Conservation (phyloP, 2,888 invertebrate species). For the Nyleta sp. region DNA sequence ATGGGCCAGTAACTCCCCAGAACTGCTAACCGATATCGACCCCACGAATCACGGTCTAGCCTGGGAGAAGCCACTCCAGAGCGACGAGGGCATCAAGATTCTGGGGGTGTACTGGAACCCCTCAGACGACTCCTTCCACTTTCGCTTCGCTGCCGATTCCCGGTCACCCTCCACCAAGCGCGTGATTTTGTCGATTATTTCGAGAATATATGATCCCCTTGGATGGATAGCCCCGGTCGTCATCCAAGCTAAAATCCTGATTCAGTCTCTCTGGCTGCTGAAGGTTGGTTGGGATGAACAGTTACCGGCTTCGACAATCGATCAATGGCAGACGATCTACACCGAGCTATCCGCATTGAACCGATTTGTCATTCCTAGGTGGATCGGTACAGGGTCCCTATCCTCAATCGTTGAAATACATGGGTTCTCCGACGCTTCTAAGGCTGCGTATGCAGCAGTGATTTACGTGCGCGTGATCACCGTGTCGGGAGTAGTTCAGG, state of each 20-base stretch:
- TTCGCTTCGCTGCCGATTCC: neutral
- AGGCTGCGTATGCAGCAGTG: conserved; percentile 22
- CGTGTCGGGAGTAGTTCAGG: neutral
- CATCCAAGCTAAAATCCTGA: conserved; percentile 13
- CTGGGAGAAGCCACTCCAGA: neutral
- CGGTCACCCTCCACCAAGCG: neutral
- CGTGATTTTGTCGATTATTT: neutral
- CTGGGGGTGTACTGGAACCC: conserved; percentile 4
- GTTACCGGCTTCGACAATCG: neutral
- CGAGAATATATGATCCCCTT: neutral
- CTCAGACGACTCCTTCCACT: neutral
- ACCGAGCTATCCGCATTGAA: neutral
- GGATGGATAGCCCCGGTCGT: conserved; percentile 6
- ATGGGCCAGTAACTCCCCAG: neutral
- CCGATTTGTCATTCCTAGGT: conserved; percentile 3
- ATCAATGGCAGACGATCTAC: neutral
- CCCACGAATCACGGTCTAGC: conserved; percentile 1
- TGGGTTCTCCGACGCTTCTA: conserved; percentile 29
- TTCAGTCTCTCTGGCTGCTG: neutral
- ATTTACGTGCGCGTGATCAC: conserved; percentile 5
- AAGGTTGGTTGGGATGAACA: conserved; percentile 6
- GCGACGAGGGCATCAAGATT: conserved; percentile 5
- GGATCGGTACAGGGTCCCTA: neutral
- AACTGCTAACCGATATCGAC: neutral
- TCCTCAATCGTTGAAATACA: neutral